Base-by-base conservation (phyloP, 2,113 vertebrate genomes). In the Cebidichthys violaceus region DNA sequence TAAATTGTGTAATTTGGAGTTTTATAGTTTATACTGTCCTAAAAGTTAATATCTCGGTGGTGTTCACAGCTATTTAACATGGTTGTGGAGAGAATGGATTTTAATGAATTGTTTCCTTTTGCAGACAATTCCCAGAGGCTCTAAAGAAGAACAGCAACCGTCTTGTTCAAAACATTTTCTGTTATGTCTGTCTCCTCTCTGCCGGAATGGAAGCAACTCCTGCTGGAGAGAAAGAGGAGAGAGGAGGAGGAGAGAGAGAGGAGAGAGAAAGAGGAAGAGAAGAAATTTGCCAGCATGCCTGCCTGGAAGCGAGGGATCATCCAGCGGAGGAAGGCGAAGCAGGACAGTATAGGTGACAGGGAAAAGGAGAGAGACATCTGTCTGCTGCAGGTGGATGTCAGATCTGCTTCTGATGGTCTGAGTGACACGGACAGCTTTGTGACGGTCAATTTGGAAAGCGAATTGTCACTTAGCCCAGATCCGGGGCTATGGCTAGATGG, bases 221-320 rank as follows among this genome's bases (percentile, higher is more conserved):
- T 98, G 68, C 86, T 98, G 93, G 97, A 96, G 84, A 93, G 92
- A 64, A 96, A 96, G 77, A 92, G 96, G 79, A 94, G 93, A 86
- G 97, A 97, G 66, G 97, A 97, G 92, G 96, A 96, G 70, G 94
- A 94, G 2, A 81, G 95, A 22, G 95, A 95, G 18, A 94, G 93
- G 72, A 92, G 94, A 35, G 96, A 95, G 65, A 94, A 94, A 62
- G 96, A 96, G 11, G 96, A 97, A 72, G 93, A 95, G 84, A 93
- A 96, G 33, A 96, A 96, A 70, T 93, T 97, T 24, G 95, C 96
- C 72, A 96, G 91, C 90, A 96, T 97, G 95, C 97, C 97, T 0
- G 96, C 96, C 35, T 97, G 97, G 97, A 97, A 97, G 73, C 92
- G 96, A 60, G 96, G 95, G 14, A 95, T 98, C 70, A 95, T 97